phyloP scores from a whole-genome alignment of 2,888 invertebrate genomes.

The Melieria picta region DNA sequence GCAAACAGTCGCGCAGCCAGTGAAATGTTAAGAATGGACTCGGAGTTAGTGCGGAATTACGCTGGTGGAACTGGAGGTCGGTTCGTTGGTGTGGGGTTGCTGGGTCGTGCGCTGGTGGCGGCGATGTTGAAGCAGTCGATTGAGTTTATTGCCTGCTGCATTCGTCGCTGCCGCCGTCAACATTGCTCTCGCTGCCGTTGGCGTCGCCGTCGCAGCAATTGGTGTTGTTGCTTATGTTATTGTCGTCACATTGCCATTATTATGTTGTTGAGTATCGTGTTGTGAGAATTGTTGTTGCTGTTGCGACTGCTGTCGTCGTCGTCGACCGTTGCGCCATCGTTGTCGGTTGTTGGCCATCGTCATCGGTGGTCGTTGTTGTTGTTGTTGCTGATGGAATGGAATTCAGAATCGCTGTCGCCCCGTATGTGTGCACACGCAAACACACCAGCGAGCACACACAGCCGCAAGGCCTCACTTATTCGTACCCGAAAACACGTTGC shows the following conservation, averaged over 20 bases:
- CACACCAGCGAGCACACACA: neutral
- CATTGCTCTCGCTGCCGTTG: neutral
- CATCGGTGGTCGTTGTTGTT: conserved; percentile 5
- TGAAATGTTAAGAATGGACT: too few relatives aligned
- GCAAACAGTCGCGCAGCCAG: too few relatives aligned
- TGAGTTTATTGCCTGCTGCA: too few relatives aligned
- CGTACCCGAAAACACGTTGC: conserved; percentile 24
- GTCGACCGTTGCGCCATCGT: conserved; percentile 1
- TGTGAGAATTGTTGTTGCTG: conserved; percentile 1
- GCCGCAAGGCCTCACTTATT: conserved; percentile 8
- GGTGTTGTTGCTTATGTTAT: neutral
- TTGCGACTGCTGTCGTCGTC: neutral
- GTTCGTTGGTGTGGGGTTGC: too few relatives aligned
- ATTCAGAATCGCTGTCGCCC: conserved; percentile 2
- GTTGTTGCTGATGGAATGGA: conserved; percentile 9
- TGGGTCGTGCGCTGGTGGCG: too few relatives aligned
- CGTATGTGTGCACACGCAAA: neutral
- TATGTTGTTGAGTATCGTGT: conserved; percentile 6
- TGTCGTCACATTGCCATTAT: conserved; percentile 15
- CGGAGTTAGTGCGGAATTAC: too few relatives aligned
- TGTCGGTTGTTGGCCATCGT: neutral
- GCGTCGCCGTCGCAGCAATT: neutral
- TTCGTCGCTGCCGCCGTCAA: neutral
- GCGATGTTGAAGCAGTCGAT: too few relatives aligned
- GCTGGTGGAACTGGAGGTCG: too few relatives aligned